Evolutionary conservation across 2,113 vertebrate genomes (phyloP).

Genomic region (Hyperopisus bebe): DNA sequence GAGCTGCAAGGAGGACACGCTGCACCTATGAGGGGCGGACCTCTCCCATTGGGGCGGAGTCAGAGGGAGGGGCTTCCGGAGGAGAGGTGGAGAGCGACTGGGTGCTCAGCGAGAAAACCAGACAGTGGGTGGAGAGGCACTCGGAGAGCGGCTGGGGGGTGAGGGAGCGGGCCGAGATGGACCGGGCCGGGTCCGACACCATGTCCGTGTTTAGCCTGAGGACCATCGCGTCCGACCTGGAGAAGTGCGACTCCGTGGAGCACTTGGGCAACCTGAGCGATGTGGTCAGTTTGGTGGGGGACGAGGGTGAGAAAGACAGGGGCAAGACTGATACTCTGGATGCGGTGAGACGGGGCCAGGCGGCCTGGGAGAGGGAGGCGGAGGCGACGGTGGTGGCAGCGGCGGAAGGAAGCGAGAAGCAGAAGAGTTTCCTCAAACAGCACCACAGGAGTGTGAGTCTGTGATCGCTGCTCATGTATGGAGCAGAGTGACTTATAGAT

Average conservation of each 20-base stretch:
- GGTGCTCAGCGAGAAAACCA: conserved; percentile 52
- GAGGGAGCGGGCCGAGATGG: conserved; percentile 41
- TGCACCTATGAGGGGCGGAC: conserved; percentile 49
- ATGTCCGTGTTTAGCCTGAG: conserved; percentile 75
- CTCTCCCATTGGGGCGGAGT: conserved; percentile 60
- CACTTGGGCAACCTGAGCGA: conserved; percentile 70
- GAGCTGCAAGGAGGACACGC: conserved; percentile 24
- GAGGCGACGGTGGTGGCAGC: conserved; percentile 10
- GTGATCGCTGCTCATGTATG: conserved; percentile 25
- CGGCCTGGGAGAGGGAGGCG: background rate
- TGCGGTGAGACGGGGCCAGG: conserved; percentile 17
- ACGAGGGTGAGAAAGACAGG: conserved; percentile 34
- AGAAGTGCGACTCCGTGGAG: conserved; percentile 85
- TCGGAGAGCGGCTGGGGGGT: conserved; percentile 53
- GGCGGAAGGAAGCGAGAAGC: conserved; percentile 37
- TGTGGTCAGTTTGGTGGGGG: conserved; percentile 46
- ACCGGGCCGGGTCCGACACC: conserved; percentile 60
- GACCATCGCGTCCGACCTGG: conserved; percentile 78
- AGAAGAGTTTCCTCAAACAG: conserved; percentile 51
- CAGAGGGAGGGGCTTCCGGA: conserved; percentile 34
- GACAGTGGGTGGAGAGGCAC: conserved; percentile 59
- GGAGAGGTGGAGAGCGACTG: conserved; percentile 40
- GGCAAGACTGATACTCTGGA: conserved; percentile 19
- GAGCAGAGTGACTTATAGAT: background rate
- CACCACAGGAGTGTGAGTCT: conserved; percentile 70